Evolutionary conservation across 2,113 vertebrate species (phyloP), one percentile per base, ranked within the genome.

Genomic region (Scomber colias): DNA sequence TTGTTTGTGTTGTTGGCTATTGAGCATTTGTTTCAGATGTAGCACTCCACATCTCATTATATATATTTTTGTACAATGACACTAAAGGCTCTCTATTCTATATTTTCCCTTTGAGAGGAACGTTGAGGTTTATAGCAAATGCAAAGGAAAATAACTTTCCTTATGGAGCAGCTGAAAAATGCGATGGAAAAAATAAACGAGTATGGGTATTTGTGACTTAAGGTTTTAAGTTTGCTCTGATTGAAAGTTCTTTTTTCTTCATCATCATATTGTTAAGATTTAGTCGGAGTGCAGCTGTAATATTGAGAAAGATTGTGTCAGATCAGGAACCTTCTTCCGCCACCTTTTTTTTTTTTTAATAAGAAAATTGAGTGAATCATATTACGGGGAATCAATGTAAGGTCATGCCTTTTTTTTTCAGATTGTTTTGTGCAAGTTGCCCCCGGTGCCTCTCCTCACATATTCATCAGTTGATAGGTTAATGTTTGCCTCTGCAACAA

Each of bases 401-500:
- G 73, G 62, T 59, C 30, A 10, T 8, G 1, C 21, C 21, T 21
- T 15, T 60, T 69, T 15, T 60, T 69, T 74, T 70, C 30, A 15
- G 60, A 30, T 64, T 4, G 11, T 50, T 90, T 63, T 14, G 66
- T 59, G 70, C 67, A 17, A 60, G 55, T 49, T 59, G 30, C 10
- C 15, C 13, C 24, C 19, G 2, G 51, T 4, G 10, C 15, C n/a
- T 72, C 64, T 15, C 63, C 13, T 54, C 21, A 71, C 6, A 49
- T 71, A 64, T 60, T 60, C 62, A 66, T 71, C 55, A 14, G 71
- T 45, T 6, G 3, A 68, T 15, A 71, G 61, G 55, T 78, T 84
- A 24, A 82, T 62, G 77, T 85, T 83, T 76, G 78, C 86, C 62
- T 77, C 57, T 84, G 82, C 72, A 81, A 50, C 57, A 77, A 48